Evolutionary conservation across 2,888 invertebrate genomes (phyloP).

Genomic region (Lepidochrysops patricia): DNA sequence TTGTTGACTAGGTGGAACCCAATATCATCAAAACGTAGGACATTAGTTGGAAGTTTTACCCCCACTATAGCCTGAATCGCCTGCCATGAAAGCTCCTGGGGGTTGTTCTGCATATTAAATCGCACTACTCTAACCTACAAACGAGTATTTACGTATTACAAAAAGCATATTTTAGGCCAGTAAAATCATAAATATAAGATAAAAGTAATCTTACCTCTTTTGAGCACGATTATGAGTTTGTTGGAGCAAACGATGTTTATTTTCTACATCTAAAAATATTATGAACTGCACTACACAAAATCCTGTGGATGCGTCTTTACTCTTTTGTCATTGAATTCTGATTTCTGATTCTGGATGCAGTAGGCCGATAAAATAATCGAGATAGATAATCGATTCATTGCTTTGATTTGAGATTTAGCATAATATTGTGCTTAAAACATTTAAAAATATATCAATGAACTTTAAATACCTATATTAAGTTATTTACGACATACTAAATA

Average conservation of each 20-base stretch:
- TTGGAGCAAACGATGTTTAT: constrained; percentile 62
- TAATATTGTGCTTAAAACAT: no score
- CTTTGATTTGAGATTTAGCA: neutral
- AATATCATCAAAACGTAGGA: constrained; percentile 71
- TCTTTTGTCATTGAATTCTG: constrained; percentile 28
- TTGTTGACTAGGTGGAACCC: constrained; percentile 68
- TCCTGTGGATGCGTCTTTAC: constrained; percentile 29
- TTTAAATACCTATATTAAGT: no score
- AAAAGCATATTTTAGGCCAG: constrained; percentile 26
- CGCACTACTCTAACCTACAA: constrained; percentile 75
- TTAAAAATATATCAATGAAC: no score
- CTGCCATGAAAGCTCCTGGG: constrained; percentile 76
- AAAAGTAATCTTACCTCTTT: constrained; percentile 52
- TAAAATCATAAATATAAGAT: constrained; percentile 23
- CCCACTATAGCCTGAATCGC: constrained; percentile 73
- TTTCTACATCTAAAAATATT: constrained; percentile 76
- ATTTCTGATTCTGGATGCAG: constrained; percentile 15
- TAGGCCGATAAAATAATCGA: neutral
- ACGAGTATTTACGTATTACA: constrained; percentile 65
- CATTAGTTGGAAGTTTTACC: constrained; percentile 71
- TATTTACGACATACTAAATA: no score
- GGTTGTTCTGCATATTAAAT: constrained; percentile 75
- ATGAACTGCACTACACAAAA: constrained; percentile 41
- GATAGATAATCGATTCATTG: neutral
- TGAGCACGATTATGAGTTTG: constrained; percentile 47